Percentiles rank a stretch among this genome's conserved stretches.
These are phyloP conservation scores for Aurelia coerulea DNA, from an alignment of 30 jellyfish, hydroid and myxozoan genomes.

Conservation along the genomic window DNA sequence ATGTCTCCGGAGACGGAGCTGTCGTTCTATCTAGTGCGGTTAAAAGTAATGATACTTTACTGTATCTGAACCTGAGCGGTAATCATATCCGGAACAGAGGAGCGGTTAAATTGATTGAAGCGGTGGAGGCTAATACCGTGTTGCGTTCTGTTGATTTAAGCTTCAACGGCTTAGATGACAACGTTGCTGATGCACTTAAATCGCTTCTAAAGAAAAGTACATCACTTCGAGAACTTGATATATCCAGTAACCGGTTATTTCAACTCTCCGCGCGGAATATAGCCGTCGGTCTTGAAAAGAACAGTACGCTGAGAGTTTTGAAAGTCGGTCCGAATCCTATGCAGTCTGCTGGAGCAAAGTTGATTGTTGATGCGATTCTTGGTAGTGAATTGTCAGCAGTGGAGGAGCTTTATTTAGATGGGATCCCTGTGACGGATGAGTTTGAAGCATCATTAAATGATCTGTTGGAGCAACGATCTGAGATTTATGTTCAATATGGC, in stretches of 20 bases:
- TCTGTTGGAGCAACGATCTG: constrained; percentile 24
- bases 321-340: constrained; percentile 56
- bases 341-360: constrained; percentile 55
- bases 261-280: constrained; percentile 33
- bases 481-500: constrained; percentile 63
- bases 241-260: constrained; percentile 50
- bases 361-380: constrained; percentile 36
- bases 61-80: constrained; percentile 40
- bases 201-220: constrained; percentile 6
- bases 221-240: constrained; percentile 52
- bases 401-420: constrained; percentile 68
- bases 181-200: constrained; percentile 36
- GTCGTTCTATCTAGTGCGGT: constrained; percentile 38
- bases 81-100: constrained; percentile 43
- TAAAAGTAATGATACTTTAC: constrained; percentile 8
- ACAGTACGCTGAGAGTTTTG: constrained; percentile 33
- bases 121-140: constrained; percentile 15
- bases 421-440: constrained; percentile 38
- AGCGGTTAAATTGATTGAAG: constrained; percentile 21
- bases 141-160: constrained; percentile 52
- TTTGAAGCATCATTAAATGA: constrained; percentile 26
- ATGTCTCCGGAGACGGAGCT: constrained; percentile 35
- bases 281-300: constrained; percentile 69
- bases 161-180: constrained; percentile 62
- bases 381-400: constrained; percentile 5